A percentile compares a stretch with the other conserved stretches of the same genome.
Conservation (phyloP, 1,140 invertebrate species). For the Psilanteris sp. region DNA sequence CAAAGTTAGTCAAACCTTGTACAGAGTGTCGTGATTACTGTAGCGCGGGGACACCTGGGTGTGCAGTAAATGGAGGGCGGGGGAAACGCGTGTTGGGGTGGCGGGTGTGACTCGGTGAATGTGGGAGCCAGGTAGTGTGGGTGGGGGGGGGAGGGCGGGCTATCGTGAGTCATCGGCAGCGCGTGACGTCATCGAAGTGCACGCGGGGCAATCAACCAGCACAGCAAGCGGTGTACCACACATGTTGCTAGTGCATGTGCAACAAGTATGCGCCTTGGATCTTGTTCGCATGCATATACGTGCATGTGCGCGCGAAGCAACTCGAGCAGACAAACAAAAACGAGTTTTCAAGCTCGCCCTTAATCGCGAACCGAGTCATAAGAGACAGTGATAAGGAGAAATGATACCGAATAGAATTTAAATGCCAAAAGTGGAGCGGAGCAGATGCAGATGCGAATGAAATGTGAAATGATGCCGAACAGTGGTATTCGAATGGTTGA, state of each 20-base stretch:
- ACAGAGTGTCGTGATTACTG: too few relatives aligned
- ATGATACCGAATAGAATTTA: slow-evolving; percentile 12
- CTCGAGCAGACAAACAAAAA: slow-evolving; percentile 29
- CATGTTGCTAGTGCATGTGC: slow-evolving; percentile 42
- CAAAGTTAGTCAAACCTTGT: too few relatives aligned
- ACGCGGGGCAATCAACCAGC: slow-evolving; percentile 57
- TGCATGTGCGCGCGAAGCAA: not conserved
- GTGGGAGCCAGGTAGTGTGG: too few relatives aligned
- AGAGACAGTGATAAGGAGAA: slow-evolving; percentile 18
- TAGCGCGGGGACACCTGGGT: too few relatives aligned
- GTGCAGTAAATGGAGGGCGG: too few relatives aligned
- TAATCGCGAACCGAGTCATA: slow-evolving; percentile 11
- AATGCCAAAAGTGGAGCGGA: slow-evolving; percentile 32
- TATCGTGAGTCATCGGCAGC: slow-evolving; percentile 50
- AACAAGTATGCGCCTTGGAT: not conserved
- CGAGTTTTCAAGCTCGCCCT: slow-evolving; percentile 20
- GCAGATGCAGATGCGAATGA: too few relatives aligned
- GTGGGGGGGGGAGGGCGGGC: too few relatives aligned
- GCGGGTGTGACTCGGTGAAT: too few relatives aligned
- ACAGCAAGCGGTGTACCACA: slow-evolving; percentile 39
- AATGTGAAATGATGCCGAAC: too few relatives aligned
- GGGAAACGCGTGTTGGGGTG: too few relatives aligned
- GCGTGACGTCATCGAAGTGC: slow-evolving; percentile 50
- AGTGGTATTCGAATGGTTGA: too few relatives aligned
- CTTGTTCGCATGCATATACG: not conserved